Percentiles rank a stretch among this genome's conserved stretches.
Conservation (phyloP, 37 sponge, comb jelly and placozoan genomes). For the Spongilla lacustris region DNA sequence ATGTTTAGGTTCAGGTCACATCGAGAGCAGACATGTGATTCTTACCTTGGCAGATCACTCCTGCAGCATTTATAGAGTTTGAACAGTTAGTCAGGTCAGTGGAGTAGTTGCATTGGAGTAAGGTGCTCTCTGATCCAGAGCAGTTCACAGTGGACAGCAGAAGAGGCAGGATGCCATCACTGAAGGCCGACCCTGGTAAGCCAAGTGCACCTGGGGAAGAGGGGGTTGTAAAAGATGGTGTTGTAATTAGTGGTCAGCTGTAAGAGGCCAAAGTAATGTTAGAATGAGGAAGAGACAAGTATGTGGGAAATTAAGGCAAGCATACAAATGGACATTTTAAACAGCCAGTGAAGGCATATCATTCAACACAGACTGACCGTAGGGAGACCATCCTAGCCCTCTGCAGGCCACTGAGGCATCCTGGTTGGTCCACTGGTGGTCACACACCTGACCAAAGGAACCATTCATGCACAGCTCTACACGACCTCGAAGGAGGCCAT, state of each 20-base stretch:
- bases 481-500: background rate
- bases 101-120: conserved; percentile 11
- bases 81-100: background rate
- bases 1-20: too few relatives aligned
- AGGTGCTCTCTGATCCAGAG: conserved; percentile 23
- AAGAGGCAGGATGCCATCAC: conserved; percentile 12
- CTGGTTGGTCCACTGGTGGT: background rate
- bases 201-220: background rate
- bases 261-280: too few relatives aligned
- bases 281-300: too few relatives aligned
- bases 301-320: too few relatives aligned
- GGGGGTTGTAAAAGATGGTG: background rate
- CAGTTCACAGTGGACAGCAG: conserved; percentile 29
- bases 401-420: background rate
- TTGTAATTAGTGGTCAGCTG: background rate
- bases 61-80: background rate
- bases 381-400: background rate
- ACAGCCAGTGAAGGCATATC: too few relatives aligned
- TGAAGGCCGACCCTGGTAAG: background rate
- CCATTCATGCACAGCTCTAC: background rate
- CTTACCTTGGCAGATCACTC: conserved; percentile 44
- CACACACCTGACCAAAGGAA: conserved; percentile 1
- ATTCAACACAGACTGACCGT: background rate
- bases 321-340: too few relatives aligned
- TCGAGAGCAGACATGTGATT: background rate